Evolutionary conservation across 2,888 invertebrate species (phyloP), one percentile per base, ranked within the genome.

Genomic region (Drosophila conformis): DNA sequence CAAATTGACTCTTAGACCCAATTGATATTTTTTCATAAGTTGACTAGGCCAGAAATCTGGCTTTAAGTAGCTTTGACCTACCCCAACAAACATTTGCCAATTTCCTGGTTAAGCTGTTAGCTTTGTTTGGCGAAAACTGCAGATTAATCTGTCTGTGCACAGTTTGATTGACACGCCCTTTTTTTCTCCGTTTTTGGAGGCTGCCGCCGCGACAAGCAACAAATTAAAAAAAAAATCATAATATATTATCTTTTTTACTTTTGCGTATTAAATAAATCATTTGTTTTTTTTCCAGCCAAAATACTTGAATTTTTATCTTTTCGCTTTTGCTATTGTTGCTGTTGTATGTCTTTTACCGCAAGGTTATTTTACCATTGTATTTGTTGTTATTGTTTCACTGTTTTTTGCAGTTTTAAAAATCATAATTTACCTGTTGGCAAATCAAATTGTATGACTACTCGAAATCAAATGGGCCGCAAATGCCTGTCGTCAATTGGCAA

Each of bases 361-460:
- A 90, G 87, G 90, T 89, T 79, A 76, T 78, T 62, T 83, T 54
- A 8, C 62, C 25, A 53, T 68, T 73, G 63, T 46, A 25, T 25
- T 8, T 60, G 35, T n/a, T 70, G 46, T 54, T 51, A 38, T 61
- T 58, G 57, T 58, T 74, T 33, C 48, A 74, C 36, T 59, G 53
- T 73, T 76, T 60, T 66, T 36, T 53, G 46, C 29, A 48, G 11
- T 35, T 64, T 56, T 31, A 63, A 69, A 77, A 82, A 78, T 82
- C 87, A 83, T 89, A 89, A 89, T 86, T 89, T 89, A 89, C 74
- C 87, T 89, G 89, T 89, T 82, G 85, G 85, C 79, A 89, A 85
- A 87, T 84, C 87, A 69, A 82, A 87, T 75, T 79, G 82, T 77
- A 58, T 70, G 76, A 79, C 82, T 69, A 76, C 82, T 63, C 70